A percentile compares a stretch with the other conserved stretches of the same genome.
phyloP scores from a whole-genome alignment of 1,140 invertebrate species.

The Diorhabda carinulata region DNA sequence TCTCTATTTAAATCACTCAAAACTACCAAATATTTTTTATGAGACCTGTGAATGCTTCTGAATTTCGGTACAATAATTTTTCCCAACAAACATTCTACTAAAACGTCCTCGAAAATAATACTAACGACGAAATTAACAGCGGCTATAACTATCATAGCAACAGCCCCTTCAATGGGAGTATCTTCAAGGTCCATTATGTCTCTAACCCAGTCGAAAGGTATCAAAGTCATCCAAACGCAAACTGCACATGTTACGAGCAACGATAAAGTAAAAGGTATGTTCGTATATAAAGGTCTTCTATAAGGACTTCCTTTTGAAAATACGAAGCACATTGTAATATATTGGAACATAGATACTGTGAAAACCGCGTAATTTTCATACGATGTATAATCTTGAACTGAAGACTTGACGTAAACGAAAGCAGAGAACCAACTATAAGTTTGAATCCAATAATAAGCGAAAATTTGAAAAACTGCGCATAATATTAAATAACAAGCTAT shows the following conservation, averaged over 20 bases:
- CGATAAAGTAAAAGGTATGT: slow-evolving; percentile 63
- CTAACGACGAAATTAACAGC: slow-evolving; percentile 59
- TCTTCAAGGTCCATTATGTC: slow-evolving; percentile 63
- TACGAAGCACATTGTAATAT: slow-evolving; percentile 82
- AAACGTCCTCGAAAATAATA: slow-evolving; percentile 57
- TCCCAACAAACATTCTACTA: slow-evolving; percentile 61
- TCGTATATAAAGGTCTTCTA: slow-evolving; percentile 77
- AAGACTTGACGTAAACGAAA: slow-evolving; percentile 52
- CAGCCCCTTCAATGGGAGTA: slow-evolving; percentile 57
- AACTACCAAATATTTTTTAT: slow-evolving; percentile 21
- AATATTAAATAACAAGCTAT: slow-evolving; percentile 71
- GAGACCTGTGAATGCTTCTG: slow-evolving; percentile 51
- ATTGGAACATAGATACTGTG: slow-evolving; percentile 86
- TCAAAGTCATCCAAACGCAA: slow-evolving; percentile 66
- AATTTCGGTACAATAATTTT: slow-evolving; percentile 53
- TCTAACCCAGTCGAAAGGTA: slow-evolving; percentile 62
- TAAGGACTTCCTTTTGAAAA: slow-evolving; percentile 91
- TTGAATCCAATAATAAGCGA: slow-evolving; percentile 60
- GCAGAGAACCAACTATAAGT: slow-evolving; percentile 69
- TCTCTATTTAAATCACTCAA: slow-evolving; percentile 16
- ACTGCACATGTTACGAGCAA: slow-evolving; percentile 60
- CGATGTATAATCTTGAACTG: slow-evolving; percentile 49
- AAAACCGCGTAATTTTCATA: slow-evolving; percentile 86
- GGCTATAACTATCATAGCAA: slow-evolving; percentile 58
- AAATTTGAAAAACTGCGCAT: slow-evolving; percentile 63